Evolutionary conservation across 2,888 invertebrate genomes (phyloP).

Genomic region (Seladonia tumulorum): DNA sequence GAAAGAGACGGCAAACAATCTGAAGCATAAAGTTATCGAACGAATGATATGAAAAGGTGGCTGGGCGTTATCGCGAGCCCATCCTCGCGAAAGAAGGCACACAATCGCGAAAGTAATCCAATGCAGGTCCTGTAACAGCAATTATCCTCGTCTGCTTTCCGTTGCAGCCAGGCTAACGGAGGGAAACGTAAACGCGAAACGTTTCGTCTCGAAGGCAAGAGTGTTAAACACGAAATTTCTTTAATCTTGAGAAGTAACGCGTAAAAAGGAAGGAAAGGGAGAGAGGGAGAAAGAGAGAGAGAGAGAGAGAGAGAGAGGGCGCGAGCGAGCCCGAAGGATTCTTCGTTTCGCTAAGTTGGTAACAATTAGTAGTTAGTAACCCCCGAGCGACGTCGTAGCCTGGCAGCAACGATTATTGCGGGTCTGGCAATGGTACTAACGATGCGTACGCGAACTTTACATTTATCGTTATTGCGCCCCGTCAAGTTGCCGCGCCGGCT

Average conservation of each 20-base stretch:
- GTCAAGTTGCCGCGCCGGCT: constrained; percentile 48
- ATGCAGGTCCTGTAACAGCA: not conserved
- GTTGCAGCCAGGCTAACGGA: constrained; percentile 18
- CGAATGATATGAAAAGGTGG: not conserved
- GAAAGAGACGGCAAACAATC: not conserved
- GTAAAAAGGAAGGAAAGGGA: not conserved
- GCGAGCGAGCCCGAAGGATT: constrained; percentile 50
- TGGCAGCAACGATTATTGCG: constrained; percentile 75
- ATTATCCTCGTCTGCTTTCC: constrained; percentile 42
- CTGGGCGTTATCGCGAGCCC: not conserved
- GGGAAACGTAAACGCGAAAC: constrained; percentile 36
- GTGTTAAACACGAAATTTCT: constrained; percentile 58
- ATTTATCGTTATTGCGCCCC: constrained; percentile 78
- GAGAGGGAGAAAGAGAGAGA: not conserved
- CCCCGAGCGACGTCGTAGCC: constrained; percentile 60
- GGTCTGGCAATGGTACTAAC: constrained; percentile 76
- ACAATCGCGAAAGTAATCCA: constrained; percentile 18
- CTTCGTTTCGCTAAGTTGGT: constrained; percentile 74
- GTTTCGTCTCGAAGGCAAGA: constrained; percentile 34
- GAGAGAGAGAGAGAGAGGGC: not conserved
- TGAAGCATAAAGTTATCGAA: not conserved
- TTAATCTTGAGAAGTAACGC: constrained; percentile 62
- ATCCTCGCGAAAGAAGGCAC: not conserved
- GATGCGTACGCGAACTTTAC: constrained; percentile 79
- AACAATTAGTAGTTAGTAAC: constrained; percentile 77